Evolutionary conservation across 2,113 vertebrate species (phyloP).

Genomic region (Stegastes partitus): DNA sequence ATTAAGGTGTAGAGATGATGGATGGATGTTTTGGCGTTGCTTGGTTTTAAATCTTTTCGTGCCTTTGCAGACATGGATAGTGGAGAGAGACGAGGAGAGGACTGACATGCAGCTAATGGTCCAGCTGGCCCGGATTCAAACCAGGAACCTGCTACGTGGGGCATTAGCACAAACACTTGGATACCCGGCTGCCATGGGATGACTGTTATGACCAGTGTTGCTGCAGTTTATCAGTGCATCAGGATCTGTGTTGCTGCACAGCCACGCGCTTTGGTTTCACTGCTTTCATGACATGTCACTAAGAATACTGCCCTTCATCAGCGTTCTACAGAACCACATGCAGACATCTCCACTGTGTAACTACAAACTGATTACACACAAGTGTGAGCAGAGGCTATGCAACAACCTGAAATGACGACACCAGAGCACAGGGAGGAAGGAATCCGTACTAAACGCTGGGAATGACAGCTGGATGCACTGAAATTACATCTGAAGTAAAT

Average conservation of each 20-base stretch:
- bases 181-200: not conserved
- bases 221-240: not conserved
- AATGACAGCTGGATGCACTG: slow-evolving; percentile 16
- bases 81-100: too few species aligned
- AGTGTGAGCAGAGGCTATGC: not conserved
- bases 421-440: not conserved
- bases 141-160: too few species aligned
- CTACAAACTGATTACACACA: slow-evolving; percentile 11
- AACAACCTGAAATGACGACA: slow-evolving; percentile 5
- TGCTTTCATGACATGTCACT: not conserved
- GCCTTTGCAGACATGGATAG: too few species aligned
- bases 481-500: slow-evolving; percentile 11
- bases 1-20: too few species aligned
- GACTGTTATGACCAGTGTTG: not conserved
- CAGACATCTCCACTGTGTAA: not conserved
- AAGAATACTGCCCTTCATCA: not conserved
- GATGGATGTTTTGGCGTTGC: too few species aligned
- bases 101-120: too few species aligned
- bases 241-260: not conserved
- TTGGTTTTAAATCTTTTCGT: too few species aligned
- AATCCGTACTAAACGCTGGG: slow-evolving; percentile 1
- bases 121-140: too few species aligned
- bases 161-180: too few species aligned
- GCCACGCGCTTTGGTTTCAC: not conserved
- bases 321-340: not conserved